Percentiles rank a stretch among this genome's conserved stretches.
Conservation (phyloP, 2,888 invertebrate species). For the Pyralis farinalis region DNA sequence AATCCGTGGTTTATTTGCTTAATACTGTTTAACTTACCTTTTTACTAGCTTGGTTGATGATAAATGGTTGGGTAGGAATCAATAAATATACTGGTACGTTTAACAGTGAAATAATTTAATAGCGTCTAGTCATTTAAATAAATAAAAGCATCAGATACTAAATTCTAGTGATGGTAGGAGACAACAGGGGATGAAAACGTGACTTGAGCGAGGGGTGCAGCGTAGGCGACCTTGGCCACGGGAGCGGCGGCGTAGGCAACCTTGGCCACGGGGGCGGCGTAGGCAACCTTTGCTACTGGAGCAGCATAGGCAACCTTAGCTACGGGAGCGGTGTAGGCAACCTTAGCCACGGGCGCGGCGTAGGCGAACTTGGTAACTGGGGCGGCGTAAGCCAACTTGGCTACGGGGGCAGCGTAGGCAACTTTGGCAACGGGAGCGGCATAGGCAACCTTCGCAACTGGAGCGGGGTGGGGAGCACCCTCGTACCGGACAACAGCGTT, state of each 20-base stretch:
- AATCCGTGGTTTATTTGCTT: too few relatives aligned
- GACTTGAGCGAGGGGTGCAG: conserved; percentile 46
- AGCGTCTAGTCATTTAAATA: conserved; percentile 26
- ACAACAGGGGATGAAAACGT: conserved; percentile 57
- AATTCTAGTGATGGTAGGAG: conserved; percentile 60
- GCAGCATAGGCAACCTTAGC: conserved; percentile 34
- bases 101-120: conserved; percentile 22
- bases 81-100: neutral
- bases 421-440: conserved; percentile 28
- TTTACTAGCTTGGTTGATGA: too few relatives aligned
- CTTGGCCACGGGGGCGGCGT: conserved; percentile 26
- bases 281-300: conserved; percentile 26
- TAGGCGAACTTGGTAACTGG: conserved; percentile 31
- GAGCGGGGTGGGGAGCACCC: conserved; percentile 30
- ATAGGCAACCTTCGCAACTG: conserved; percentile 24
- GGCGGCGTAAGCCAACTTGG: conserved; percentile 27
- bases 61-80: neutral
- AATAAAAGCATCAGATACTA: conserved; percentile 22
- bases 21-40: too few relatives aligned
- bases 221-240: conserved; percentile 20
- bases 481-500: conserved; percentile 40
- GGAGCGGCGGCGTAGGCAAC: conserved; percentile 26
- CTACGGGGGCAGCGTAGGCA: conserved; percentile 29
- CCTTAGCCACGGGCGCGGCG: conserved; percentile 35
- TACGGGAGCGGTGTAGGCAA: conserved; percentile 32